Conservation (phyloP, 53 echinoderm and acorn worm genomes). For the Echinometra lucunter region DNA sequence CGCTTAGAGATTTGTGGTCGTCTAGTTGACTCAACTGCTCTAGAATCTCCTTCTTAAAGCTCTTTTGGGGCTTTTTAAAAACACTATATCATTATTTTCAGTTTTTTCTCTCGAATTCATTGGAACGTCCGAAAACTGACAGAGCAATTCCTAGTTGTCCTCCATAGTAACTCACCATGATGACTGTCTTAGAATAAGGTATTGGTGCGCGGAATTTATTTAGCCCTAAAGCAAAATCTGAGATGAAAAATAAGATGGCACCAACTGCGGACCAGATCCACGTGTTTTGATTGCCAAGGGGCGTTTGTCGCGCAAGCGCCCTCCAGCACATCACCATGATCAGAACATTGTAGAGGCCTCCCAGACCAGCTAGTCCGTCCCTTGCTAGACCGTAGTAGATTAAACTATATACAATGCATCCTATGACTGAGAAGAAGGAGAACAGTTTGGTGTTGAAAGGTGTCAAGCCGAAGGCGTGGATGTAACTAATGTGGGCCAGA, state of each 20-base stretch:
- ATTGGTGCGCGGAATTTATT: conserved; percentile 84
- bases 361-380: conserved; percentile 70
- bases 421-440: not conserved
- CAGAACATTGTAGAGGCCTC: conserved; percentile 78
- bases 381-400: conserved; percentile 73
- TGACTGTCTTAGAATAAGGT: conserved; percentile 80
- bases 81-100: too few species aligned
- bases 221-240: conserved; percentile 86
- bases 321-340: conserved; percentile 91
- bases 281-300: conserved; percentile 65
- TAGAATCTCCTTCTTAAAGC: too few species aligned
- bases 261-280: conserved; percentile 90
- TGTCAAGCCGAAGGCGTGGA: conserved; percentile 80
- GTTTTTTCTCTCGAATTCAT: too few species aligned
- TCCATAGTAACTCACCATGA: conserved; percentile 94
- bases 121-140: conserved; percentile 72
- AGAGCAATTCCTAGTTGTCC: conserved; percentile 94
- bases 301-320: conserved; percentile 75
- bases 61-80: too few species aligned
- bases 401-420: conserved; percentile 61
- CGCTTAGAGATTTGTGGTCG: too few species aligned
- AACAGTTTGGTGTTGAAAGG: not conserved
- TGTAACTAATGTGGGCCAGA: conserved; percentile 83
- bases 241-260: conserved; percentile 87
- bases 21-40: too few species aligned